Conservation (phyloP, 2,888 invertebrate species). For the Volucella inanis region DNA sequence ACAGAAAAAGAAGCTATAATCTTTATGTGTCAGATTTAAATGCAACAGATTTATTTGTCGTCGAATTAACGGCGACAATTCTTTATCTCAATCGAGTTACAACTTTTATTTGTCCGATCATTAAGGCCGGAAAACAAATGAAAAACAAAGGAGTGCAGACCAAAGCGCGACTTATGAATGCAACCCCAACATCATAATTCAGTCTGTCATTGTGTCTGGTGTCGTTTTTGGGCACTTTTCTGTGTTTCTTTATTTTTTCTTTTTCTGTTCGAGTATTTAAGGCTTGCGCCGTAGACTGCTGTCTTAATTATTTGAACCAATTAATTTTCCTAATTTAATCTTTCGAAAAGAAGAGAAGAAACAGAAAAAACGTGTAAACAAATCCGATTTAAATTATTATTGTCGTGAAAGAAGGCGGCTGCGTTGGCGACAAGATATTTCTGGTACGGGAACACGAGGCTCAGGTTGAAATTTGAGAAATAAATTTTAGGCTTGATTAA, state of each 20-base stretch:
- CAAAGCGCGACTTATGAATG: constrained; percentile 37
- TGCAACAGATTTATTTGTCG: constrained; percentile 47
- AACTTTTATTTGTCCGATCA: constrained; percentile 67
- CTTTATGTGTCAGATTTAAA: constrained; percentile 21
- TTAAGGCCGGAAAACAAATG: constrained; percentile 48
- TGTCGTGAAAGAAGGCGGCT: constrained; percentile 22
- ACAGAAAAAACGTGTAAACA: constrained; percentile 27
- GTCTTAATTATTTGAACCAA: constrained; percentile 73
- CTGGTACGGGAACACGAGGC: constrained; percentile 35
- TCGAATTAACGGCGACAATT: constrained; percentile 35
- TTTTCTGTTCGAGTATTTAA: not conserved
- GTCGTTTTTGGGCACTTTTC: constrained; percentile 37
- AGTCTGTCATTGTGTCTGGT: constrained; percentile 57
- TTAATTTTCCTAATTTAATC: constrained; percentile 74
- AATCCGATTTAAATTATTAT: constrained; percentile 67
- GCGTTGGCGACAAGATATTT: not conserved
- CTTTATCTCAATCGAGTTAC: constrained; percentile 35
- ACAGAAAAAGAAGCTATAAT: not conserved
- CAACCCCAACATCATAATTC: constrained; percentile 58
- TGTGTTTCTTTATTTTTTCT: constrained; percentile 2
- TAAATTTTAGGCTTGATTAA: constrained; percentile 69
- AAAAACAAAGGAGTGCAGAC: constrained; percentile 17
- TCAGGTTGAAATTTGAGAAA: constrained; percentile 46
- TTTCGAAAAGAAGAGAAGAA: constrained; percentile 40
- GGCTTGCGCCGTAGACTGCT: constrained; percentile 38